Conservation (phyloP, 2,797 vertebrate genomes). For the Lepidocolaptes lacrymiger region DNA sequence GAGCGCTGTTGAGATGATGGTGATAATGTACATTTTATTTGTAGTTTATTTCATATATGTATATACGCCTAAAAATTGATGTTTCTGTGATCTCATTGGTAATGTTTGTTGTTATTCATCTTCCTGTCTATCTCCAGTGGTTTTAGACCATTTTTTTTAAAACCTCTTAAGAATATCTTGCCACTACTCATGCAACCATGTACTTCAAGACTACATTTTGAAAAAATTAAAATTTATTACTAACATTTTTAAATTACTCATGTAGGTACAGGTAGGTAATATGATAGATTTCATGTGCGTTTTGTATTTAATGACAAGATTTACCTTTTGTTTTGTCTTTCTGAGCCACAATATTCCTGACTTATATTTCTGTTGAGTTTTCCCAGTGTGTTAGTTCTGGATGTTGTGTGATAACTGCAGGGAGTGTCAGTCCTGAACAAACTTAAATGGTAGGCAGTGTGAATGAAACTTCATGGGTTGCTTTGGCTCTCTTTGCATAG, state of each 20-base stretch:
- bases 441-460: background rate
- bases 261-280: background rate
- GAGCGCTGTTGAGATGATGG: background rate
- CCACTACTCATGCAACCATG: rapidly evolving
- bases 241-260: background rate
- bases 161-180: background rate
- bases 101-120: background rate
- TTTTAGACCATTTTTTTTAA: background rate
- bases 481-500: background rate
- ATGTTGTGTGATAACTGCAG: background rate
- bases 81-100: background rate
- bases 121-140: background rate
- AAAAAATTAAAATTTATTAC: background rate
- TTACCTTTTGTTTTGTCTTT: slow-evolving; percentile 1
- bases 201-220: background rate
- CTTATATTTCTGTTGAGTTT: background rate
- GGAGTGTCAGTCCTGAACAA: background rate
- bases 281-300: background rate
- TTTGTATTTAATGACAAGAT: background rate
- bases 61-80: background rate
- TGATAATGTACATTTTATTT: background rate
- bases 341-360: background rate
- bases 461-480: background rate
- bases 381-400: background rate
- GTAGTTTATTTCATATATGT: background rate